These are phyloP conservation scores for Lasioglossum morio DNA, from an alignment of 2,888 invertebrate species.

Conservation along the genomic window DNA sequence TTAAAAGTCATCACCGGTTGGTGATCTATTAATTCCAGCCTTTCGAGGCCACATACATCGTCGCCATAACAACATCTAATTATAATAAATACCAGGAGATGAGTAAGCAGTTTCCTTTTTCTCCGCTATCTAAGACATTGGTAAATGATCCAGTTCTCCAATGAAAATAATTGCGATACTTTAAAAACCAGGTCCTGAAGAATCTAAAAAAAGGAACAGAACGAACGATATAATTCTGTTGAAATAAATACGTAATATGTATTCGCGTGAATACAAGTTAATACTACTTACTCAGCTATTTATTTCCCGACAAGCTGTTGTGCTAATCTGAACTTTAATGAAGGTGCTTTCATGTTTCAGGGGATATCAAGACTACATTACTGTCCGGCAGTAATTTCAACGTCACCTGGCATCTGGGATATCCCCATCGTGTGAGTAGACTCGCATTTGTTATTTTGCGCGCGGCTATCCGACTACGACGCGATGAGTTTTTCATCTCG, in stretches of 20 bases:
- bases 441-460: neutral
- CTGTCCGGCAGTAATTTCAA: constrained; percentile 93
- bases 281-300: neutral
- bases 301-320: neutral
- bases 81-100: neutral
- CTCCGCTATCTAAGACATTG: neutral
- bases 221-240: neutral
- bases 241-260: neutral
- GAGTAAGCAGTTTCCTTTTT: neutral
- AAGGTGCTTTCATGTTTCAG: constrained; percentile 85
- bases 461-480: neutral
- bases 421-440: constrained; percentile 93
- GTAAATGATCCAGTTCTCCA: neutral
- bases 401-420: constrained; percentile 97
- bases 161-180: neutral
- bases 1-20: neutral
- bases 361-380: constrained; percentile 91
- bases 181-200: neutral
- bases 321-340: neutral
- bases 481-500: neutral
- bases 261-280: neutral
- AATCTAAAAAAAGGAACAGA: neutral
- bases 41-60: neutral
- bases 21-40: neutral
- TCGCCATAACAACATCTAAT: neutral